These are phyloP conservation scores for Aix galericulata DNA, from an alignment of 2,113 vertebrate species.

Conservation along the genomic window DNA sequence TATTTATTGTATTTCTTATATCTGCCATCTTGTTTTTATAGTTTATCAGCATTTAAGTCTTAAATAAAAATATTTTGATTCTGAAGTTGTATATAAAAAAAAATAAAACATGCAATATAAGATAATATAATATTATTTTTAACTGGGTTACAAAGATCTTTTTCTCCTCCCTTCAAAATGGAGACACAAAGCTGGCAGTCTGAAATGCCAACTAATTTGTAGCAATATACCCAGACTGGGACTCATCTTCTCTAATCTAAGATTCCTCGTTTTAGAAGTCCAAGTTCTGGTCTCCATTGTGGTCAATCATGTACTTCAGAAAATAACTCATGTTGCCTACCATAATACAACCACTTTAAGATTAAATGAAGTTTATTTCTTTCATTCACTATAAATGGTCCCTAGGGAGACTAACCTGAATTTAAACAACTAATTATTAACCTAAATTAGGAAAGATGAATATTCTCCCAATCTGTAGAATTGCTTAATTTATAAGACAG, in stretches of 20 bases:
- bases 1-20: not conserved
- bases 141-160: not conserved
- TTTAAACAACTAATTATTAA: conserved; percentile 23
- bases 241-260: not conserved
- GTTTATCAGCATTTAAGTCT: not conserved
- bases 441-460: not conserved
- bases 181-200: not conserved
- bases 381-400: not conserved
- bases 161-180: not conserved
- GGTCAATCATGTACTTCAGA: not conserved
- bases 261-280: not conserved
- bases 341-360: not conserved
- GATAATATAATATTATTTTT: not conserved
- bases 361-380: not conserved
- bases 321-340: not conserved
- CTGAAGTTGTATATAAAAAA: not conserved
- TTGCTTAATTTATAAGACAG: not conserved
- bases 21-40: not conserved
- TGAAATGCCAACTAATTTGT: not conserved
- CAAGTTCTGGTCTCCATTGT: not conserved
- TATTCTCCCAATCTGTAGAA: not conserved
- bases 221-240: not conserved
- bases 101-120: not conserved
- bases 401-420: not conserved
- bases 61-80: not conserved